Evolutionary conservation across 2,888 invertebrate genomes (phyloP), one percentile per base, ranked within the genome.

Genomic region (Synanthedon formicaeformis): DNA sequence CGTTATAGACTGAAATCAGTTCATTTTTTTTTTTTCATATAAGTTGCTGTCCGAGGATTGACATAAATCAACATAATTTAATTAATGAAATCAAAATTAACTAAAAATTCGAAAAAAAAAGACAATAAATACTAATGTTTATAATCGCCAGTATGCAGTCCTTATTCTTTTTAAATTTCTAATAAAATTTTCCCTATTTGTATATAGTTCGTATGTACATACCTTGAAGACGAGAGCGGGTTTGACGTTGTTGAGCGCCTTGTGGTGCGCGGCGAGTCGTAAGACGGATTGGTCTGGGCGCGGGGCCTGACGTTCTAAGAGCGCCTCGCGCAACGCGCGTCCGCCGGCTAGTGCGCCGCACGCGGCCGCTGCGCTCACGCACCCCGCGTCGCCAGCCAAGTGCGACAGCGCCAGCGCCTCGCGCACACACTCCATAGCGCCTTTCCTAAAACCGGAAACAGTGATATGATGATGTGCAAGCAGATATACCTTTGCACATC

Each of bases 391-490:
- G 56, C 92, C 94, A 54, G 93, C 92, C 80, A 96, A 95, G 75
- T 97, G 96, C 3, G 96, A 95, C 70, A 95, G 89, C 78, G 92
- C 92, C 53, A 97, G 91, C 10, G 96, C 94, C 83, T 97, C 97
- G 61, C 92, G 92, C n/a, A 97, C 88, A 13, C 95, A 93, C 55
- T 92, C 91, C 69, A 94, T 79, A 0, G 96, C 95, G 71, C 95
- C 92, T 51, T 91, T 89, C 57, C 94, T 95, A 45, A 45, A 27
- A 5, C 6, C 6, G 2, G 34, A 34, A 34, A 10, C 6, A 34
- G 34, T 34, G 34, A 34, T 34, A 10, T 10, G 10, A 34, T 34
- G 34, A 34, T 10, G 34, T 34, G 8, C 34, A 34, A 10, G 10
- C 34, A 34, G 34, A 6, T 8, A 34, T 6, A 34, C 2, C 2